Percentiles rank a stretch among this genome's conserved stretches.
These are phyloP conservation scores for Aphidius colemani DNA, from an alignment of 2,888 invertebrate genomes.

Conservation along the genomic window DNA sequence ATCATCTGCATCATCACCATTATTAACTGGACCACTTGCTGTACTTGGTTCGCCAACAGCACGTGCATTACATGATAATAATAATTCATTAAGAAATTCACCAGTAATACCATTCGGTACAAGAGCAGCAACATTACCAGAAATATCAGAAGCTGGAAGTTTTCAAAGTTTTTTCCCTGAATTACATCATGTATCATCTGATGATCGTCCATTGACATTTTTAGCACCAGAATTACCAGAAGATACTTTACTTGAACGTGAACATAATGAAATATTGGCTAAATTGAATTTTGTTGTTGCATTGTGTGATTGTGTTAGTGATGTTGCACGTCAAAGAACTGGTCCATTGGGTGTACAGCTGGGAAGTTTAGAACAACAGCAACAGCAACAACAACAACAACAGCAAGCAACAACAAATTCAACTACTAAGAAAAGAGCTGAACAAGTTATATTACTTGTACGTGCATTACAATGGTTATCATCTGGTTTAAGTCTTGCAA, in stretches of 20 bases:
- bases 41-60: constrained; percentile 73
- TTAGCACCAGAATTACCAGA: constrained; percentile 92
- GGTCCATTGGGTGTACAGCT: constrained; percentile 71
- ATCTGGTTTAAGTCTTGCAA: constrained; percentile 90
- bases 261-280: constrained; percentile 95
- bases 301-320: constrained; percentile 91
- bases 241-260: constrained; percentile 93
- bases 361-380: constrained; percentile 45
- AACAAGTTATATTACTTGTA: constrained; percentile 85
- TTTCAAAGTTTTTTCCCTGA: constrained; percentile 62
- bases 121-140: constrained; percentile 72
- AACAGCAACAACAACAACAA: no score
- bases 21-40: constrained; percentile 67
- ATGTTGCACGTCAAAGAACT: constrained; percentile 81
- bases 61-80: constrained; percentile 66
- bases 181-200: constrained; percentile 46
- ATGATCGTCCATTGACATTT: constrained; percentile 70
- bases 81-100: constrained; percentile 64
- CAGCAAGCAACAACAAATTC: constrained; percentile 44
- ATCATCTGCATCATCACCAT: constrained; percentile 66
- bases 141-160: constrained; percentile 65
- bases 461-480: constrained; percentile 92
- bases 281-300: constrained; percentile 97
- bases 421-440: constrained; percentile 66
- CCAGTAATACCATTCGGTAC: constrained; percentile 70